These are phyloP conservation scores for Anguilla anguilla DNA, from an alignment of 2,797 vertebrate species.

Conservation along the genomic window DNA sequence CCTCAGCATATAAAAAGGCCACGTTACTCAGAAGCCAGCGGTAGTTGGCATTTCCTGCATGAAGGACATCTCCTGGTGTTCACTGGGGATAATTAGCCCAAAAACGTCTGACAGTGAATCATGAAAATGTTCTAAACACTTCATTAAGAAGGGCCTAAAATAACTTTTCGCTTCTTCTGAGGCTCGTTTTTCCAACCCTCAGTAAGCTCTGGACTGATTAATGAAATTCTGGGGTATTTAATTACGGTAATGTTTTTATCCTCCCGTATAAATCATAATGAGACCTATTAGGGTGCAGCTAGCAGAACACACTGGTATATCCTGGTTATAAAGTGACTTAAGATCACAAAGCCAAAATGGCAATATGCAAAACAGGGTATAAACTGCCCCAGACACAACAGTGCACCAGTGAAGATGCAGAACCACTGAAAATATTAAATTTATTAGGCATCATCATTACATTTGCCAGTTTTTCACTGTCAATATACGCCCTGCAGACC, in stretches of 20 bases:
- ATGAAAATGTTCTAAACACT: constrained; percentile 21
- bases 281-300: constrained; percentile 21
- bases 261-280: constrained; percentile 16
- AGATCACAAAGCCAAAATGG: not conserved
- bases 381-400: not conserved
- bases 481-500: not conserved
- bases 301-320: not conserved
- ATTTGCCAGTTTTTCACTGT: not conserved
- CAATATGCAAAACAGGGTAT: not conserved
- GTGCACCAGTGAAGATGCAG: not conserved
- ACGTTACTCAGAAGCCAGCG: not conserved
- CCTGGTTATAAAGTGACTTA: not conserved
- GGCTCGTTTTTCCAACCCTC: not conserved
- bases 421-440: not conserved
- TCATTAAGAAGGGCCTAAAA: constrained; percentile 11
- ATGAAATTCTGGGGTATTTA: constrained; percentile 14
- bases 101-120: constrained; percentile 22
- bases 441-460: not conserved
- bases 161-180: not conserved
- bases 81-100: constrained; percentile 21
- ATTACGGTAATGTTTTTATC: constrained; percentile 20
- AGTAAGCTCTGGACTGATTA: not conserved
- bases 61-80: constrained; percentile 19
- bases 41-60: not conserved
- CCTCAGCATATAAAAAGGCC: not conserved